These are phyloP conservation scores for Diachasmimorpha longicaudata DNA, from an alignment of 1,140 invertebrate genomes.

Conservation along the genomic window DNA sequence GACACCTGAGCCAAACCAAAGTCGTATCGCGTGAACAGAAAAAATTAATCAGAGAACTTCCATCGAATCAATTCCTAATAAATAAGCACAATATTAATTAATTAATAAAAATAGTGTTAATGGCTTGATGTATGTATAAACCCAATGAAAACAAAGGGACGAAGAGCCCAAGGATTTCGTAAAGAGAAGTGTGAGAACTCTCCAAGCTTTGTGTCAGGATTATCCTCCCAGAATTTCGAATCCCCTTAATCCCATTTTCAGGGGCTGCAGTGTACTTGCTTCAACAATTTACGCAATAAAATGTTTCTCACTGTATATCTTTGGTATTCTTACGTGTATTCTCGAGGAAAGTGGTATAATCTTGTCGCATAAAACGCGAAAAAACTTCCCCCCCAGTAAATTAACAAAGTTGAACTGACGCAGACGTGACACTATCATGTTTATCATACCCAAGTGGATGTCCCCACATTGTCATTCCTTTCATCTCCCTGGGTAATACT, in stretches of 20 bases:
- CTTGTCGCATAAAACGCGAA: neutral
- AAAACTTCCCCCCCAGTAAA: no score
- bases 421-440: no score
- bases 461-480: no score
- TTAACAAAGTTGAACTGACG: no score
- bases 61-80: neutral
- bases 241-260: neutral
- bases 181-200: neutral
- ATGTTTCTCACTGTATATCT: neutral
- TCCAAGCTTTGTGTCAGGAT: neutral
- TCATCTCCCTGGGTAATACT: no score
- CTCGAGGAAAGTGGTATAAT: neutral
- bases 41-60: neutral
- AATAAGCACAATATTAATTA: no score
- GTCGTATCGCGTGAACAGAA: no score
- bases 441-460: no score
- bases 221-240: neutral
- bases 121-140: neutral
- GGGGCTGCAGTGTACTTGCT: neutral
- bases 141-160: neutral
- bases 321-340: neutral
- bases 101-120: no score
- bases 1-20: no score
- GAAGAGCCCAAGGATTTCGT: neutral
- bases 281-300: neutral